phyloP scores from a whole-genome alignment of 2,888 invertebrate genomes.

The Volucella inanis region DNA sequence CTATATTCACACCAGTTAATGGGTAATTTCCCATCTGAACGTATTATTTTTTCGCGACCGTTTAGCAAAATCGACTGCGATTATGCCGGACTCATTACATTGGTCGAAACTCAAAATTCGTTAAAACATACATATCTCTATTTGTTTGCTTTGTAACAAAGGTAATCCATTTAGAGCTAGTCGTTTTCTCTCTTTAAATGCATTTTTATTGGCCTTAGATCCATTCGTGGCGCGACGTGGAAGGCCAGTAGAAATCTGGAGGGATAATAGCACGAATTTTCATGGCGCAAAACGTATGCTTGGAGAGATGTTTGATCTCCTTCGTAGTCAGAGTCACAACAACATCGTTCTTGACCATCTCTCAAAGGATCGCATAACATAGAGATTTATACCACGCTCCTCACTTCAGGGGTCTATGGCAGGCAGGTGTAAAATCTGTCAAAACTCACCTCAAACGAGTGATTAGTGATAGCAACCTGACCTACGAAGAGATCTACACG shows the following conservation, averaged over 20 bases:
- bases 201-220: neutral
- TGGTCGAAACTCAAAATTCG: neutral
- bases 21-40: neutral
- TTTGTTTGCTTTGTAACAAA: too few species aligned
- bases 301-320: neutral
- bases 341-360: conserved; percentile 6
- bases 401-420: too few species aligned
- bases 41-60: neutral
- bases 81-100: neutral
- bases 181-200: too few species aligned
- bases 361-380: too few species aligned
- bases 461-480: neutral
- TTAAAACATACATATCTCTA: neutral
- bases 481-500: conserved; percentile 6
- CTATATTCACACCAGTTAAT: too few species aligned
- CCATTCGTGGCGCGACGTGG: conserved; percentile 5
- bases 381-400: too few species aligned
- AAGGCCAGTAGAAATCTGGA: conserved; percentile 1
- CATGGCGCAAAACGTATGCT: neutral
- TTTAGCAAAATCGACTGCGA: neutral
- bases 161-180: too few species aligned
- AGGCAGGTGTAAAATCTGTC: neutral
- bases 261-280: too few species aligned
- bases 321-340: conserved; percentile 1
- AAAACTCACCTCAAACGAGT: neutral